Evolutionary conservation across 2,797 vertebrate genomes (phyloP).

Genomic region (Micromesistius poutassou): DNA sequence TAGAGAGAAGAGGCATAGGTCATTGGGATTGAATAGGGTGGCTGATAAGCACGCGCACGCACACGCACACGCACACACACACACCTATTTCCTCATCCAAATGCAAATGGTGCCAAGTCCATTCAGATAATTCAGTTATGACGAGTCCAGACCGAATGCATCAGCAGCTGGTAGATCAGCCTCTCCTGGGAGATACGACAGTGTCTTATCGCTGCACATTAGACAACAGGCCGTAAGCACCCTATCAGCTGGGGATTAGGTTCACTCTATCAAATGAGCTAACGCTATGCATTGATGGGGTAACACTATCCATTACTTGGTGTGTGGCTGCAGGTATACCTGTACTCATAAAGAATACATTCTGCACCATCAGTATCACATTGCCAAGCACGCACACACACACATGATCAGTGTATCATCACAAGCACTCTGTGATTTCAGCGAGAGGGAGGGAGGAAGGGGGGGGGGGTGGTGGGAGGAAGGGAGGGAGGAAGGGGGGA

Average conservation of each 20-base stretch:
- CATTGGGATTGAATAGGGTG: background rate
- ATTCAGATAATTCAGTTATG: too few species aligned
- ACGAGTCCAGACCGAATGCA: background rate
- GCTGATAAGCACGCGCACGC: background rate
- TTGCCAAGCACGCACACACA: background rate
- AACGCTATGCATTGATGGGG: background rate
- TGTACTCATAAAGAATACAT: background rate
- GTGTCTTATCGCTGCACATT: background rate
- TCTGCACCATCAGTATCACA: background rate
- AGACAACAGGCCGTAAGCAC: background rate
- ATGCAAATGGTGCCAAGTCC: too few species aligned
- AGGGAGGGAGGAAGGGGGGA: too few species aligned
- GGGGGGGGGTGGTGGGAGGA: too few species aligned
- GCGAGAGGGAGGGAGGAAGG: background rate
- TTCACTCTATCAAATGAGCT: background rate
- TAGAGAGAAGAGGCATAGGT: background rate
- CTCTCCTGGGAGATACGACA: background rate
- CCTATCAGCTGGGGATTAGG: background rate
- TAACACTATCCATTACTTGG: background rate
- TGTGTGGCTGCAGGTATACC: background rate
- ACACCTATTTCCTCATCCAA: too few species aligned
- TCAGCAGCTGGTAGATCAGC: background rate
- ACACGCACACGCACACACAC: background rate
- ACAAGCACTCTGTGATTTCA: constrained; percentile 40
- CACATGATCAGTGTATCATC: background rate